phyloP scores from a whole-genome alignment of 2,888 invertebrate species.

The Lepidochrysops patricia region DNA sequence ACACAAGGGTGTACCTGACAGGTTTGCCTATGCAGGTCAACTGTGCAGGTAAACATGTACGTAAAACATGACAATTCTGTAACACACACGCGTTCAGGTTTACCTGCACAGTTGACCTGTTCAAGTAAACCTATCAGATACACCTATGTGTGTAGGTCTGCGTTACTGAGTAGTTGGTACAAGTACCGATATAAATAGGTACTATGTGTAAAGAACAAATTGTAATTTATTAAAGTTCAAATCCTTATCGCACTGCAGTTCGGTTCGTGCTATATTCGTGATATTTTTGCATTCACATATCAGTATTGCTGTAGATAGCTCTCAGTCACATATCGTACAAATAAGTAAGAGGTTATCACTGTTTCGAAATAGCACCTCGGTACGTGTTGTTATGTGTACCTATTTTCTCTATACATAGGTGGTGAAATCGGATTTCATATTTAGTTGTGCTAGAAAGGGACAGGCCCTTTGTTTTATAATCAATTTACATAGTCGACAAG shows the following conservation, averaged over 20 bases:
- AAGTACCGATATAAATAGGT: too few relatives aligned
- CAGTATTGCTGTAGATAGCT: constrained; percentile 6
- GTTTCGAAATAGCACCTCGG: constrained; percentile 14
- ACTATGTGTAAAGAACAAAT: too few relatives aligned
- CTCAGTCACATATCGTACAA: constrained; percentile 10
- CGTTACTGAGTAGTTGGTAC: too few relatives aligned
- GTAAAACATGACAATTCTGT: too few relatives aligned
- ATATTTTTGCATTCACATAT: constrained; percentile 15
- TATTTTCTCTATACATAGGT: constrained; percentile 17
- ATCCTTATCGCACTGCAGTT: background rate
- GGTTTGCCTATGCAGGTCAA: too few relatives aligned
- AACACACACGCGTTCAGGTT: too few relatives aligned
- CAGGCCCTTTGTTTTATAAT: background rate
- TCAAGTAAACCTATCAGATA: too few relatives aligned
- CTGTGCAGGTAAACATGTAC: too few relatives aligned
- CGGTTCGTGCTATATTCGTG: background rate
- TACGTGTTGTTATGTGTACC: constrained; percentile 23
- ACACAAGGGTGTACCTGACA: too few relatives aligned
- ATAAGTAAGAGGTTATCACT: constrained; percentile 16
- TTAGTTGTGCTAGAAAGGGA: constrained; percentile 15
- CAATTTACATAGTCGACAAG: background rate
- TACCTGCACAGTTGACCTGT: too few relatives aligned
- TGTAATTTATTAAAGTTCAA: background rate
- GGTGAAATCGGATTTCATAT: constrained; percentile 10
- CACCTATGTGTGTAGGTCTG: too few relatives aligned